Evolutionary conservation across 2,797 vertebrate species (phyloP).

Genomic region (Gymnothorax javanicus): DNA sequence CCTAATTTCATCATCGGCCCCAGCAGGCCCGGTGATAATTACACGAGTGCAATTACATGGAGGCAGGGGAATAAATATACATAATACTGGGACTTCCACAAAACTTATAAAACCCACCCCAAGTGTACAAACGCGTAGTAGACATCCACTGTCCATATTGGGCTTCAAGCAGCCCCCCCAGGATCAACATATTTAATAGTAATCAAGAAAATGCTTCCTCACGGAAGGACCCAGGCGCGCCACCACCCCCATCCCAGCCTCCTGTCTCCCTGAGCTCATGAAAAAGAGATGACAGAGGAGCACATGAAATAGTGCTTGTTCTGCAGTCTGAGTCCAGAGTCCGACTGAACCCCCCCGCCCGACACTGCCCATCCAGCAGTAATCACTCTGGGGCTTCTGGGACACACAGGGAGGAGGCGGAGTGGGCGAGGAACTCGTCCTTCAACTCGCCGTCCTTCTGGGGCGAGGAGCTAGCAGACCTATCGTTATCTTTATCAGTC

Average conservation of each 20-base stretch:
- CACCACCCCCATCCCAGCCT: not conserved
- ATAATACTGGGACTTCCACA: not conserved
- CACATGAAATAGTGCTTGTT: constrained; percentile 25
- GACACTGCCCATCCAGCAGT: constrained; percentile 18
- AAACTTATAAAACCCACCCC: no score
- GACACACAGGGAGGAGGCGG: not conserved
- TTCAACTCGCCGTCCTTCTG: constrained; percentile 2
- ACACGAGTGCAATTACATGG: not conserved
- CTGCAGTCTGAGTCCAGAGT: constrained; percentile 8
- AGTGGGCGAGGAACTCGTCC: not conserved
- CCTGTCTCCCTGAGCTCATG: constrained; percentile 9
- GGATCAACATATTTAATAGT: constrained; percentile 14
- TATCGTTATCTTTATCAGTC: not conserved
- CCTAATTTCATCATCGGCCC: no score
- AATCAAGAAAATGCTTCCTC: constrained; percentile 15
- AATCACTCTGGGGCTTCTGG: constrained; percentile 25
- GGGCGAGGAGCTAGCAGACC: not conserved
- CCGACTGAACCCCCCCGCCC: not conserved
- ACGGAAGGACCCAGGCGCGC: not conserved
- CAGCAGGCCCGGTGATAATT: not conserved
- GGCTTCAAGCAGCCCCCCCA: not conserved
- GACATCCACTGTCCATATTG: not conserved
- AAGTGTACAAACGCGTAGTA: not conserved
- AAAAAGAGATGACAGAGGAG: constrained; percentile 19
- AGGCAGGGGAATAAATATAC: not conserved